phyloP scores from a whole-genome alignment of 2,888 invertebrate genomes.

The Nipponacmea schrenckii region DNA sequence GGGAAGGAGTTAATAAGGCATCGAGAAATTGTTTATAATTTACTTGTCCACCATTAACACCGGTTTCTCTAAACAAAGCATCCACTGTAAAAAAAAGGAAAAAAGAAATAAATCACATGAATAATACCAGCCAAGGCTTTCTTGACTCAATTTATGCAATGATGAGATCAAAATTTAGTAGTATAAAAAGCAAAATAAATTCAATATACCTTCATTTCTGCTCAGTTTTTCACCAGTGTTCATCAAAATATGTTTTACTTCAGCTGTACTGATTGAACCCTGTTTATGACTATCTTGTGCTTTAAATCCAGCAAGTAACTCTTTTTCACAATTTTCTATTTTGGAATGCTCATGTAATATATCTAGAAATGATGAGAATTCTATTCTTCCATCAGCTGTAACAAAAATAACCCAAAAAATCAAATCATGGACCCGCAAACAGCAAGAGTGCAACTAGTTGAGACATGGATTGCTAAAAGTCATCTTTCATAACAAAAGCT shows the following conservation, averaged over 20 bases:
- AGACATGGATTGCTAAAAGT: no score
- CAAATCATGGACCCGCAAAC: background rate
- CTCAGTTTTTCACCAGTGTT: conserved; percentile 91
- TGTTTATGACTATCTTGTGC: conserved; percentile 76
- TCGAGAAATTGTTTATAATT: conserved; percentile 45
- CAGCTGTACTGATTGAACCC: conserved; percentile 80
- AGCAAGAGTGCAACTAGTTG: background rate
- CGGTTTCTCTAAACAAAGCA: conserved; percentile 44
- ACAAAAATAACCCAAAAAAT: conserved; percentile 13
- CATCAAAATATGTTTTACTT: conserved; percentile 85
- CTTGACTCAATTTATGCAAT: background rate
- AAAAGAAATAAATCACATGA: conserved; percentile 5
- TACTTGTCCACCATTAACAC: conserved; percentile 40
- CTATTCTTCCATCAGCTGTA: conserved; percentile 56
- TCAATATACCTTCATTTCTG: conserved; percentile 73
- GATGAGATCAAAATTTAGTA: background rate
- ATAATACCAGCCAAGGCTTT: no score
- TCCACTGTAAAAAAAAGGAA: conserved; percentile 45
- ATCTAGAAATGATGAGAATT: conserved; percentile 92
- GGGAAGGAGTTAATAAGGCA: conserved; percentile 44
- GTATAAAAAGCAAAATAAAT: background rate
- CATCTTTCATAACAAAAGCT: no score
- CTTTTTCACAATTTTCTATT: conserved; percentile 84
- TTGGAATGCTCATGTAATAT: conserved; percentile 89
- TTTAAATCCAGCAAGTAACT: conserved; percentile 88